phyloP scores from a whole-genome alignment of 2,797 vertebrate genomes.

The Brachymystax lenok region DNA sequence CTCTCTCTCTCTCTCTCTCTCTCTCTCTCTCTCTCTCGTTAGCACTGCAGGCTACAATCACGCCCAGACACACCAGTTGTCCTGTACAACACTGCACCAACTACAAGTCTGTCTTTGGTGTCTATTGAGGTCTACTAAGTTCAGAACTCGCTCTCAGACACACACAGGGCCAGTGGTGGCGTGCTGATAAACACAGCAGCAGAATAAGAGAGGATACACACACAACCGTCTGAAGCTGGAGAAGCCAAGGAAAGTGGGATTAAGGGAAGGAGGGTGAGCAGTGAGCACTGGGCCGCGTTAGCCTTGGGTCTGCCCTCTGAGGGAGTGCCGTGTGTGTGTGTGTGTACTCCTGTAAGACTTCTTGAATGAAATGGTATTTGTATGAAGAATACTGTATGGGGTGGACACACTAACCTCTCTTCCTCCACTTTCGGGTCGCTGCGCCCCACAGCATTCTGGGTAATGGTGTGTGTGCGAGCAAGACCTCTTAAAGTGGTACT shows the following conservation, averaged over 20 bases:
- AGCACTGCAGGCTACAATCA: conserved; percentile 3
- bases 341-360: background rate
- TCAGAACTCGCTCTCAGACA: no score
- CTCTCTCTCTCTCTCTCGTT: background rate
- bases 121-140: no score
- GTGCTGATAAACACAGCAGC: background rate
- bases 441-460: no score
- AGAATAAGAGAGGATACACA: conserved; percentile 7
- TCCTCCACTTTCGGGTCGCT: no score
- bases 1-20: background rate
- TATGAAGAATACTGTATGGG: background rate
- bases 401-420: background rate
- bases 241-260: background rate
- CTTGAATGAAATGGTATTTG: background rate
- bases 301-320: conserved; percentile 13
- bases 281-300: conserved; percentile 11
- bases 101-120: no score
- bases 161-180: background rate
- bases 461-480: conserved; percentile 1
- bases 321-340: background rate
- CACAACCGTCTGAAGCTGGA: conserved; percentile 1
- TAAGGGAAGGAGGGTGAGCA: conserved; percentile 2
- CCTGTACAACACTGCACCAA: no score
- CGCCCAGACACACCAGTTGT: background rate
- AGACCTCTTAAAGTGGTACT: background rate